These are phyloP conservation scores for Petrophora chlorosata DNA, from an alignment of 2,888 invertebrate genomes.

Conservation along the genomic window DNA sequence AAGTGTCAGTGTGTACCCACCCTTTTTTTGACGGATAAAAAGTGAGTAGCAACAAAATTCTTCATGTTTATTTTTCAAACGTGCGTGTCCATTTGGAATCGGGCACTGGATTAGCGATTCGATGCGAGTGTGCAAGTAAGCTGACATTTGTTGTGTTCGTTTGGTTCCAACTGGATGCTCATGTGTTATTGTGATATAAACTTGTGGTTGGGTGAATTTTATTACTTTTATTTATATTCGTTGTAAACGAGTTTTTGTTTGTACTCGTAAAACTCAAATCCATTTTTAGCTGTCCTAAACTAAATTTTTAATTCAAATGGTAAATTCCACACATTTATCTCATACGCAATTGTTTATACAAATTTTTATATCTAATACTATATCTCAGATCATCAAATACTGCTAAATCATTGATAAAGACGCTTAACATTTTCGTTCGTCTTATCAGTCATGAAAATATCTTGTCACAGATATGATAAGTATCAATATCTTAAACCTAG, in stretches of 20 bases:
- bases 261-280: too few species aligned
- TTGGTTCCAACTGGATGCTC: constrained; percentile 49
- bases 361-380: not conserved
- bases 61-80: constrained; percentile 33
- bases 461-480: constrained; percentile 1
- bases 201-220: constrained; percentile 10
- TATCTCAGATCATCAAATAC: constrained; percentile 6
- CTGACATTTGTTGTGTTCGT: constrained; percentile 30
- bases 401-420: constrained; percentile 12
- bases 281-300: too few species aligned
- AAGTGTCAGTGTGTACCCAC: constrained; percentile 52
- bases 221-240: not conserved
- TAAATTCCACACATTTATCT: too few species aligned
- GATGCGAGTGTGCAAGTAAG: constrained; percentile 47
- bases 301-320: too few species aligned
- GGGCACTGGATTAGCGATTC: constrained; percentile 47
- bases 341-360: too few species aligned
- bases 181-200: constrained; percentile 14
- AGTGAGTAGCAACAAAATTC: constrained; percentile 64
- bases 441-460: constrained; percentile 1
- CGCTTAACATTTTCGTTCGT: not conserved
- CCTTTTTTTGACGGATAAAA: constrained; percentile 46
- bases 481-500: not conserved
- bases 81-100: constrained; percentile 47
- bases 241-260: not conserved